These are phyloP conservation scores for Xestia c-nigrum DNA, from an alignment of 2,888 invertebrate genomes.

Conservation along the genomic window DNA sequence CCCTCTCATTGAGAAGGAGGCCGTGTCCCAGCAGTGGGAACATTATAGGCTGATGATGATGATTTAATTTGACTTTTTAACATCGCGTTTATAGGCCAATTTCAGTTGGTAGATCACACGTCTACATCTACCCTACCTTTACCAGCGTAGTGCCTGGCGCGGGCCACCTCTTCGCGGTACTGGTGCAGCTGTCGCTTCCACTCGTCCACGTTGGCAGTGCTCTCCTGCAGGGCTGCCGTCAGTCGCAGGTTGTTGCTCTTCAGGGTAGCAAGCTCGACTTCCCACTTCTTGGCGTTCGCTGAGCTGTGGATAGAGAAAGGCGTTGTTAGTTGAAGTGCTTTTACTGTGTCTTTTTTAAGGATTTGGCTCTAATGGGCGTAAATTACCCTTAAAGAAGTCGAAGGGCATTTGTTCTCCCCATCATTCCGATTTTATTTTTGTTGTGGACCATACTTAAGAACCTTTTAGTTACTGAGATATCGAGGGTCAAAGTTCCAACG, in stretches of 20 bases:
- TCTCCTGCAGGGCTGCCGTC: slow-evolving; percentile 98
- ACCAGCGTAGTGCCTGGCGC: slow-evolving; percentile 91
- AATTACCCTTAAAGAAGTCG: no score
- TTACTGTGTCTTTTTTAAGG: not conserved
- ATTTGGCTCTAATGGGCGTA: not conserved
- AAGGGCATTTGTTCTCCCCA: no score
- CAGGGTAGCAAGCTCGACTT: slow-evolving; percentile 98
- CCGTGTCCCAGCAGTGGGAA: no score
- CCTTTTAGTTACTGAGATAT: no score
- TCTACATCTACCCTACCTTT: slow-evolving; percentile 77
- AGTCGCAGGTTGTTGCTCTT: slow-evolving; percentile 99
- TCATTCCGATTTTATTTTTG: no score
- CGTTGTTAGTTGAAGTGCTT: not conserved
- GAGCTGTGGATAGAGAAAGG: slow-evolving; percentile 91
- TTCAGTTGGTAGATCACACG: not conserved
- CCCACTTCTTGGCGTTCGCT: slow-evolving; percentile 99
- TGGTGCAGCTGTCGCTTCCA: slow-evolving; percentile 99
- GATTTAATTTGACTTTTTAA: no score
- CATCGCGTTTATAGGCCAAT: not conserved
- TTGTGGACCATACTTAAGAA: no score
- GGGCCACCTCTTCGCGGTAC: slow-evolving; percentile 97
- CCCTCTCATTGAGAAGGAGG: no score
- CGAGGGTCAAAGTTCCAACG: no score
- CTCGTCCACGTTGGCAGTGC: slow-evolving; percentile 99
- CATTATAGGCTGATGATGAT: no score